A percentile compares a stretch with the other conserved stretches of the same genome.
These are phyloP conservation scores for Ceratina australensis DNA, from an alignment of 1,140 invertebrate species.

Conservation along the genomic window DNA sequence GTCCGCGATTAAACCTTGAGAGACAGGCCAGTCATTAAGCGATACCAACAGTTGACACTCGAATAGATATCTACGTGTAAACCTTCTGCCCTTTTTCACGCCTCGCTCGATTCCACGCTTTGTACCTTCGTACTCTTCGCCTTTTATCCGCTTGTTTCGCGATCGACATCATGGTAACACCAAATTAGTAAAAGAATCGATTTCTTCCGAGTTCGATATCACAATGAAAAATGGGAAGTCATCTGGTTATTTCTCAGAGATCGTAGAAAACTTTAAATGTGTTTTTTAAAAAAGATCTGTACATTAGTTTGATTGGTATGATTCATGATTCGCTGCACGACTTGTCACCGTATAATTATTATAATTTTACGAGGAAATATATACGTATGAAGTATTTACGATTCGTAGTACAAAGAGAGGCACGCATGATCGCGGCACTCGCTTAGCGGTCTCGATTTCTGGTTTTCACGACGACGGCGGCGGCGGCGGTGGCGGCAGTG, in stretches of 20 bases:
- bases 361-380: too few relatives aligned
- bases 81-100: constrained; percentile 25
- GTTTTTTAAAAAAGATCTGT: too few relatives aligned
- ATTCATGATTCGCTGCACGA: too few relatives aligned
- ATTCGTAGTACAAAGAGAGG: neutral
- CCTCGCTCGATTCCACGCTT: neutral
- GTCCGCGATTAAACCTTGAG: constrained; percentile 77
- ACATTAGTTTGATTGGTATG: too few relatives aligned
- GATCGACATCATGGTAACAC: neutral
- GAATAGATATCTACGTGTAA: constrained; percentile 60
- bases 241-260: too few relatives aligned
- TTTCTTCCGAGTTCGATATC: too few relatives aligned
- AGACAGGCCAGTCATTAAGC: constrained; percentile 79
- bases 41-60: constrained; percentile 75
- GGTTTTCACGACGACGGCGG: too few relatives aligned
- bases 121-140: neutral
- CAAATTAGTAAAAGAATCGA: too few relatives aligned
- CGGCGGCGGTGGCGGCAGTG: neutral
- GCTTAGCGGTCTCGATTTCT: constrained; percentile 33
- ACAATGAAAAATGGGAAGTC: too few relatives aligned
- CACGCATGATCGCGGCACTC: neutral
- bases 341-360: too few relatives aligned
- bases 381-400: too few relatives aligned
- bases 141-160: neutral
- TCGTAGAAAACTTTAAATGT: too few relatives aligned